Conservation (phyloP, 92 coral and sea anemone genomes). For the Zoanthus sansibaricus region DNA sequence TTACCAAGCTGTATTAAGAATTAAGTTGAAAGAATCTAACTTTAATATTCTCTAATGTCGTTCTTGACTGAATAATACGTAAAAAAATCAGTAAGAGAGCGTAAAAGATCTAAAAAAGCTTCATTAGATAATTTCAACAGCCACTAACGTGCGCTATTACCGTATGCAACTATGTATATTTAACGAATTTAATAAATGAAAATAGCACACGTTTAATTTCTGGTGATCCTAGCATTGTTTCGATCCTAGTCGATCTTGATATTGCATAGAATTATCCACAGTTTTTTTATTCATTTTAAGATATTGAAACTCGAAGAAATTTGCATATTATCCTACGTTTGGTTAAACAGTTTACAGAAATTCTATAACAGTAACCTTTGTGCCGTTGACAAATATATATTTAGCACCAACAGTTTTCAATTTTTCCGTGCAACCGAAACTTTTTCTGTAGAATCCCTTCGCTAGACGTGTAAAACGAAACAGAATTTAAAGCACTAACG, state of each 20-base stretch:
- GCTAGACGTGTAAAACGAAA: conserved; percentile 26
- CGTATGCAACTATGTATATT: not conserved
- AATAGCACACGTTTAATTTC: not conserved
- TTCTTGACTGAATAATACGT: not conserved
- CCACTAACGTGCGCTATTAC: not conserved
- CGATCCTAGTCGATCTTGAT: not conserved
- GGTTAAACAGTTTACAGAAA: not conserved
- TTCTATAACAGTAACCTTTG: not conserved
- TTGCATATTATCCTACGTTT: not conserved
- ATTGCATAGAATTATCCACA: not conserved
- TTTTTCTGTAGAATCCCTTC: conserved; percentile 26
- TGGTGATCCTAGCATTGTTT: not conserved
- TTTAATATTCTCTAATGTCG: not conserved
- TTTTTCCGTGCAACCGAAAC: conserved; percentile 29
- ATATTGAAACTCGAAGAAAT: not conserved
- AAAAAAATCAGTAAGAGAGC: conserved; percentile 13
- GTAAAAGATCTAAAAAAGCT: conserved; percentile 20
- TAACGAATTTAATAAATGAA: not conserved
- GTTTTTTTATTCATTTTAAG: not conserved
- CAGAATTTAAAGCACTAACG: conserved; percentile 35
- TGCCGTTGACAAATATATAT: not conserved
- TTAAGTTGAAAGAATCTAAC: conserved; percentile 23
- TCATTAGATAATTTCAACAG: conserved; percentile 26
- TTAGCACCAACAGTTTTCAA: not conserved
- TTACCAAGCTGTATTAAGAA: conserved; percentile 15